Conservation (phyloP, 2,797 vertebrate genomes). For the Petrocephalus sullivani region DNA sequence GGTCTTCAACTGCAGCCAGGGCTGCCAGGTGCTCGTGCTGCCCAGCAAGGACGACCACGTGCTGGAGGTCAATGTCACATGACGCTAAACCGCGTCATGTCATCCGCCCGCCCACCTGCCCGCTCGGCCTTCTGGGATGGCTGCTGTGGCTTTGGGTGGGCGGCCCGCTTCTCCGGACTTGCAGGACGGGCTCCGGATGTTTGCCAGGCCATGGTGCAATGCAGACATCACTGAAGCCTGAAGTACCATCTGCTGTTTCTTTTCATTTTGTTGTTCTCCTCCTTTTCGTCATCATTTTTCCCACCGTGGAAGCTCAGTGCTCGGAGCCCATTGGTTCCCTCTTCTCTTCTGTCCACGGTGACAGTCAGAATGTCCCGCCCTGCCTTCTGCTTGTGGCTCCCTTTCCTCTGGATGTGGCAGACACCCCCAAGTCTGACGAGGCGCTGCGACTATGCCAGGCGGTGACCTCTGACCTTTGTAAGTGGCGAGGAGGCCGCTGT, state of each 20-base stretch:
- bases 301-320: conserved; percentile 36
- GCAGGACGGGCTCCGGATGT: not conserved
- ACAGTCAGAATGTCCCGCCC: not conserved
- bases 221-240: conserved; percentile 33
- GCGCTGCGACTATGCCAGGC: conserved; percentile 24
- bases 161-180: conserved; percentile 6
- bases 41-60: conserved; percentile 88
- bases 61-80: conserved; percentile 91
- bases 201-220: conserved; percentile 6
- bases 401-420: conserved; percentile 21
- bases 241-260: conserved; percentile 29
- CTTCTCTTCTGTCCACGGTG: conserved; percentile 14
- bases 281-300: conserved; percentile 2
- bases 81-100: conserved; percentile 50
- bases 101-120: not conserved
- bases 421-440: conserved; percentile 46
- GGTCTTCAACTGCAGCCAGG: conserved; percentile 81
- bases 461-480: not conserved
- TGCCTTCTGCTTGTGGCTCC: not conserved
- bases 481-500: not conserved
- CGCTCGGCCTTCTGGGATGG: conserved; percentile 7
- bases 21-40: conserved; percentile 82
- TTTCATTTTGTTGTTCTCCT: not conserved
- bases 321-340: conserved; percentile 55
- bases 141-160: conserved; percentile 7